A percentile compares a stretch with the other conserved stretches of the same genome.
Conservation (phyloP, 2,888 invertebrate genomes). For the Agriotes lineatus region DNA sequence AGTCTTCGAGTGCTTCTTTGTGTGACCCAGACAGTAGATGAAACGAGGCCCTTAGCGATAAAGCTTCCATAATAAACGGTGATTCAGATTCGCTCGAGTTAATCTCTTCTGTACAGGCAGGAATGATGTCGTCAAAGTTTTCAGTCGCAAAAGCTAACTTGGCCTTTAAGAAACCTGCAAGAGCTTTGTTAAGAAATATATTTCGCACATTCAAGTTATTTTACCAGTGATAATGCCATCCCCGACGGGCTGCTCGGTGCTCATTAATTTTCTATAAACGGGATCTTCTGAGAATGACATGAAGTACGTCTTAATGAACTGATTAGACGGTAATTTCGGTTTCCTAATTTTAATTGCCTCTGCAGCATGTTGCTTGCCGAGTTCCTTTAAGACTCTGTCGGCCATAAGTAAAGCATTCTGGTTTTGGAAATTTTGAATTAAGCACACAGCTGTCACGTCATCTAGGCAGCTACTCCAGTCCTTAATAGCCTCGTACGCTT, state of each 20-base stretch:
- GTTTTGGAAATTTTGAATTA: slow-evolving; percentile 90
- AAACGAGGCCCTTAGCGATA: slow-evolving; percentile 88
- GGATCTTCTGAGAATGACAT: slow-evolving; percentile 91
- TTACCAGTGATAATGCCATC: slow-evolving; percentile 53
- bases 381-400: slow-evolving; percentile 88
- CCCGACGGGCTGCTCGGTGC: slow-evolving; percentile 62
- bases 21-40: slow-evolving; percentile 83
- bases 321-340: slow-evolving; percentile 85
- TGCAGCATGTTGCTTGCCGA: slow-evolving; percentile 82
- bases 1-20: slow-evolving; percentile 78
- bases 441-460: slow-evolving; percentile 93
- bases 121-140: slow-evolving; percentile 82
- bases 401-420: slow-evolving; percentile 84
- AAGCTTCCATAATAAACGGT: slow-evolving; percentile 76
- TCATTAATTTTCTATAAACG: slow-evolving; percentile 70
- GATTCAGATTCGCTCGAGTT: slow-evolving; percentile 72
- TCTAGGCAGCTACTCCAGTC: slow-evolving; percentile 86
- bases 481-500: slow-evolving; percentile 84
- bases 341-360: slow-evolving; percentile 77
- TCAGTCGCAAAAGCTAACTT: slow-evolving; percentile 77
- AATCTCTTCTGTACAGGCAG: slow-evolving; percentile 85
- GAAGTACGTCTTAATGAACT: slow-evolving; percentile 89
- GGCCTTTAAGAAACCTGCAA: slow-evolving; percentile 82
- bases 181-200: slow-evolving; percentile 7
- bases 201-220: neutral